Base-by-base conservation (phyloP, 2,888 invertebrate species). In the Metalampra italica region DNA sequence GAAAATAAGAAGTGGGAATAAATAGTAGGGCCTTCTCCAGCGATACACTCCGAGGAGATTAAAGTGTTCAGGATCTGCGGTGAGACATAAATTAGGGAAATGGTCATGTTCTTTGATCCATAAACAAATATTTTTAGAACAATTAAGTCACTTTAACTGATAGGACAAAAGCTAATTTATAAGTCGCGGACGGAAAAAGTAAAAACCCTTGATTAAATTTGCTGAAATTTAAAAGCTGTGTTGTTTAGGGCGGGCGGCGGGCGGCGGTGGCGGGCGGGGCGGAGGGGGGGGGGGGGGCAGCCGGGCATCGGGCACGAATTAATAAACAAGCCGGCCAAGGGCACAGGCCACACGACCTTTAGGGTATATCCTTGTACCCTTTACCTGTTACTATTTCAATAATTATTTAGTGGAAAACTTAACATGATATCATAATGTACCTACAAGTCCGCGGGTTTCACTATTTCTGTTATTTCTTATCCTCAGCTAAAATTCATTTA, bases 1-100 rank as follows among this genome's bases (percentile, higher is more conserved):
- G 81, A 84, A 86, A 87, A 86, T 86, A 85, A 86, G 83, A 82
- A 86, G 78, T 79, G 78, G 75, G 74, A 82, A 86, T 84, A 86
- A 84, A 86, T 85, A 81, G 78, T 80, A 77, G 72, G 75, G 76
- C 74, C 78, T 73, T 67, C 71, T 78, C 68, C 71, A 66, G 69
- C 78, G 81, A 82, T 85, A 89, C 82, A 87, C 82, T 87, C 75
- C 61, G 71, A 74, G 75, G 67, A 87, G 86, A 90, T 90, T 88
- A 90, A 90, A 89, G 82, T 82, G 78, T 83, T 78, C 66, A 66
- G 76, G 75, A 73, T 78, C 73, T 68, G 62, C 59, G 66, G 68
- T 66, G 62, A 68, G 74, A 79, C 78, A 78, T 84, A 82, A 78
- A 85, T 84, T 81, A 82, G 64, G 68, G 66, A 70, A 76, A 77